Percentiles rank a stretch among this genome's conserved stretches.
Conservation (phyloP, 2,797 vertebrate genomes). For the Craterocephalus amniculus region DNA sequence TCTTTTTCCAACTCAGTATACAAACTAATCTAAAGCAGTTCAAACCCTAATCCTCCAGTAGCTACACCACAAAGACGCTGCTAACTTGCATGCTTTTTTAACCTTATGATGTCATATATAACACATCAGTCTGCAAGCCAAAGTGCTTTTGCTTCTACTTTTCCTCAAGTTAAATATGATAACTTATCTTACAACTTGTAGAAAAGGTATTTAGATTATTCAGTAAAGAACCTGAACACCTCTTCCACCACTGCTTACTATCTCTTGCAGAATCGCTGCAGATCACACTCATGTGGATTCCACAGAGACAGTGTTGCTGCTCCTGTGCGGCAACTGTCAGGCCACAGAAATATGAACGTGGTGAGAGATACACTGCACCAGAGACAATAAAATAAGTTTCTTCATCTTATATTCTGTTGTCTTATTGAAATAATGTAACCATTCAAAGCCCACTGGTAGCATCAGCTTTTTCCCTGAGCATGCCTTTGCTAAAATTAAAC, state of each 20-base stretch:
- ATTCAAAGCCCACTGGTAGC: background rate
- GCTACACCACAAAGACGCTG: background rate
- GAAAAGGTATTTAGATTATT: too few relatives aligned
- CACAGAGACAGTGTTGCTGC: background rate
- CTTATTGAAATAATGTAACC: too few relatives aligned
- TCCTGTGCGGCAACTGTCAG: background rate
- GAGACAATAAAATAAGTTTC: background rate
- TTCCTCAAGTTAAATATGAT: too few relatives aligned
- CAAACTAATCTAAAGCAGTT: background rate
- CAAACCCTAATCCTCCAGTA: background rate
- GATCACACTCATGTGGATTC: background rate
- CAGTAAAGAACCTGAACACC: too few relatives aligned
- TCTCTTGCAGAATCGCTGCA: too few relatives aligned
- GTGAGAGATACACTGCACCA: background rate
- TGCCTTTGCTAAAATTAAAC: background rate
- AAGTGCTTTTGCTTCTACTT: too few relatives aligned
- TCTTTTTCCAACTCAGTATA: too few relatives aligned
- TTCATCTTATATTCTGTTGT: too few relatives aligned
- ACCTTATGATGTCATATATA: background rate
- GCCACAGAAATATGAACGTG: background rate
- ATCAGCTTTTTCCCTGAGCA: background rate
- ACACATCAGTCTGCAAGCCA: too few relatives aligned
- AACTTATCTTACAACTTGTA: too few relatives aligned
- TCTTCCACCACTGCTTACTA: too few relatives aligned
- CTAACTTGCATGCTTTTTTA: background rate